These are phyloP conservation scores for Acromyrmex echinatior DNA, from an alignment of 1,140 invertebrate genomes.

Conservation along the genomic window DNA sequence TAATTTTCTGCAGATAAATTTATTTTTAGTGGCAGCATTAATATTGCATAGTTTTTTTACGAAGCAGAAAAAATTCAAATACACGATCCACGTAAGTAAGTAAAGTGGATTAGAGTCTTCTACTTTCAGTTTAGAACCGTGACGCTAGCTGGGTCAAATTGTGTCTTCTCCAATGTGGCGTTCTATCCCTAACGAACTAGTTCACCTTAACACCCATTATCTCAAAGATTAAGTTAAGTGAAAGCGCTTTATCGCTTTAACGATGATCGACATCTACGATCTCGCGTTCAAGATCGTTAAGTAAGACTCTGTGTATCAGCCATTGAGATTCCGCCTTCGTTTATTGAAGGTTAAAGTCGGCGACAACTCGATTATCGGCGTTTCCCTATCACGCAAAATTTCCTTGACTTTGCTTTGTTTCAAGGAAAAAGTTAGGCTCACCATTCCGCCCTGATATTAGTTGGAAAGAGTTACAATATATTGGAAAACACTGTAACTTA, in stretches of 20 bases:
- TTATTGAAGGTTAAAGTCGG: slow-evolving; percentile 47
- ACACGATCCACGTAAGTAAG: not conserved
- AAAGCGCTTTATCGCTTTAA: slow-evolving; percentile 75
- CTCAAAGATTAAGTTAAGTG: slow-evolving; percentile 73
- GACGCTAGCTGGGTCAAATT: slow-evolving; percentile 27
- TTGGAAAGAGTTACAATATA: not conserved
- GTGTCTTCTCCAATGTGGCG: slow-evolving; percentile 51
- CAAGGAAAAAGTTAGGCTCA: not conserved
- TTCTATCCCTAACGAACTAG: slow-evolving; percentile 64
- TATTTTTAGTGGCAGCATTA: not conserved
- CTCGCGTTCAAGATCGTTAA: slow-evolving; percentile 53
- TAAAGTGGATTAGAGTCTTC: not conserved
- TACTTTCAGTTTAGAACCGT: slow-evolving; percentile 9
- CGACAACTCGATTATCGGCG: slow-evolving; percentile 47
- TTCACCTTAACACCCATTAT: slow-evolving; percentile 66
- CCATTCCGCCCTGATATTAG: not conserved
- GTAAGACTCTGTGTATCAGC: slow-evolving; percentile 53
- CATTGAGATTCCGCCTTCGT: slow-evolving; percentile 5
- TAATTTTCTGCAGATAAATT: not conserved
- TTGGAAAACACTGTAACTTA: no score
- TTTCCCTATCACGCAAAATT: slow-evolving; percentile 17
- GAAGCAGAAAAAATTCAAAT: not conserved
- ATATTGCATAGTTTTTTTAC: not conserved
- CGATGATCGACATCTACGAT: slow-evolving; percentile 73
- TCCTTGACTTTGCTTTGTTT: not conserved